Conservation (phyloP, 2,797 vertebrate species). For the Hyperoplus immaculatus region DNA sequence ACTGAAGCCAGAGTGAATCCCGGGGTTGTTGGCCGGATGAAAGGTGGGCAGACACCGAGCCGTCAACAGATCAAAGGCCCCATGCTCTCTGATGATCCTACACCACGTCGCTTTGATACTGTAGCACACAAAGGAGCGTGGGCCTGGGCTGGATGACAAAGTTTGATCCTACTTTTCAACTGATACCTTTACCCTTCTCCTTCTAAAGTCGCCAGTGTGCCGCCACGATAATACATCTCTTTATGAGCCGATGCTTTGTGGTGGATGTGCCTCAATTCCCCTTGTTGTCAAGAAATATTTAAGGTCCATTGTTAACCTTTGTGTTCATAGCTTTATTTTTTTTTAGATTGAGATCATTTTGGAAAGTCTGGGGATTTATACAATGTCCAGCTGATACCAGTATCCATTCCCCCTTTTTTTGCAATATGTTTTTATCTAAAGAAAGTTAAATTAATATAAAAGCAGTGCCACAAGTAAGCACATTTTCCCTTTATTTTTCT, state of each 20-base stretch:
- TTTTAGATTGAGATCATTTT: background rate
- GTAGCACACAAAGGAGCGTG: slow-evolving; percentile 71
- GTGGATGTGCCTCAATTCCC: slow-evolving; percentile 46
- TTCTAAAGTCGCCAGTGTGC: slow-evolving; percentile 60
- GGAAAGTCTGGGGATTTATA: background rate
- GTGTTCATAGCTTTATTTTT: background rate
- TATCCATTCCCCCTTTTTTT: background rate
- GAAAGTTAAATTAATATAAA: background rate
- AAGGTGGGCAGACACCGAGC: slow-evolving; percentile 81
- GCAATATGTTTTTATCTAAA: background rate
- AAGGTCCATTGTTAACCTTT: slow-evolving; percentile 31
- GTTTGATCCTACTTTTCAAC: slow-evolving; percentile 81
- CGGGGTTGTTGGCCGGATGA: slow-evolving; percentile 79
- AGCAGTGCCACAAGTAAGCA: background rate
- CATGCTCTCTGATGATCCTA: slow-evolving; percentile 72
- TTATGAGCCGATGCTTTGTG: slow-evolving; percentile 66
- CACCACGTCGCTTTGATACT: slow-evolving; percentile 82
- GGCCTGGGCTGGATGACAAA: slow-evolving; percentile 79
- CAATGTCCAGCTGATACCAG: background rate
- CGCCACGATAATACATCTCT: slow-evolving; percentile 59
- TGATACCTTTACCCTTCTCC: slow-evolving; percentile 69
- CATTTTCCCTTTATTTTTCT: background rate
- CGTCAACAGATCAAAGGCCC: slow-evolving; percentile 83
- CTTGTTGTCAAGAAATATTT: slow-evolving; percentile 52
- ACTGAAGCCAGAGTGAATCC: slow-evolving; percentile 77